Base-by-base conservation (phyloP, 2,888 invertebrate genomes). In the Melipona beecheii region DNA sequence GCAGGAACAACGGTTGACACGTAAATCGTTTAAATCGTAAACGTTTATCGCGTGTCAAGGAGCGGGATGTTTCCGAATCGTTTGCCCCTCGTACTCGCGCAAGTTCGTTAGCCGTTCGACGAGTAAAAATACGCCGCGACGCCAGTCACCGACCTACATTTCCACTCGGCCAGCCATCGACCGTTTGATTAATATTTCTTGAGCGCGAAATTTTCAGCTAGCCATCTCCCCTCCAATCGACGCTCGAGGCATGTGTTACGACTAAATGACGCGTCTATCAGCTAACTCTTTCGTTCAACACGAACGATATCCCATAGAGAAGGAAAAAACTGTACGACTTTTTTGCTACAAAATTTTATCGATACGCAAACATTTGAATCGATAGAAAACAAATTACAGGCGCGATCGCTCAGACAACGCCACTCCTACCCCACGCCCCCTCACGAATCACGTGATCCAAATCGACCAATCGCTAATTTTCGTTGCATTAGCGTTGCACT, bases 1-100 rank as follows among this genome's bases (percentile, higher is more conserved):
- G 27, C 11, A 27, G 27, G 68, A 52, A 73, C 70, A 85, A 76
- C 69, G 58, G 83, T 79, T 54, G 83, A 85, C 88, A 78, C 54
- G 86, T 74, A 27, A 88, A 83, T 87, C 82, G 81, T 76, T 83
- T 82, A 87, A 77, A 58, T 71, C 83, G 78, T 82, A 77, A 58
- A 69, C 83, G 78, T 82, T 79, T 65, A 77, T 78, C 75, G 76
- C 66, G 75, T 62, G 74, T 60, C 72, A 75, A 75, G 73, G 62
- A 81, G 64, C 21, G 75, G 50, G 74, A 78, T 70, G 54, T 43
- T 78, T 76, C 36, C 69, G 76, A 76, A 80, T 66, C 83, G 79
- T 24, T 80, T 43, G 70, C 17, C 21, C n/a, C 52, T 71, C 50
- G 62, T 17, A 56, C 62, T 52, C 31, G 50, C 43, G 11, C 21